These are phyloP conservation scores for Oncorhynchus clarkii DNA, from an alignment of 2,113 vertebrate genomes.

Conservation along the genomic window DNA sequence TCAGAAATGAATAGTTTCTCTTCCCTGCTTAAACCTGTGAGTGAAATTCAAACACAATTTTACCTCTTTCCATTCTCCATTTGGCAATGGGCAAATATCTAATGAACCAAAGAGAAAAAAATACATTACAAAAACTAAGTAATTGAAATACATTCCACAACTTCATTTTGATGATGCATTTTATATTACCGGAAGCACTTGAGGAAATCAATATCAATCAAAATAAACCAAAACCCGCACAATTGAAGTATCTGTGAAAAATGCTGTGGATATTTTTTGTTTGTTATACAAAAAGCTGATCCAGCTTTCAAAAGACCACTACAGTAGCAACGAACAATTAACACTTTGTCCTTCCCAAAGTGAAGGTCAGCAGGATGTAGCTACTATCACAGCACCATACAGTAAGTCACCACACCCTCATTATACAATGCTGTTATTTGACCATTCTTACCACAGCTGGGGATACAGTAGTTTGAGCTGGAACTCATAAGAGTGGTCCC, in stretches of 20 bases:
- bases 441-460: constrained; percentile 67
- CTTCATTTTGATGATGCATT: no score
- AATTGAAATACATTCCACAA: no score
- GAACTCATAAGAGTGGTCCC: constrained; percentile 54
- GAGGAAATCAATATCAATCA: no score
- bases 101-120: background rate
- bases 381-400: background rate
- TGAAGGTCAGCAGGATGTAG: background rate
- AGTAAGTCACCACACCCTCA: background rate
- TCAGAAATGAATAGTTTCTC: no score
- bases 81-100: constrained; percentile 52
- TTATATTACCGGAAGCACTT: no score
- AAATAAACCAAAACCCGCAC: background rate
- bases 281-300: no score
- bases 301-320: no score
- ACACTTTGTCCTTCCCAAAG: background rate
- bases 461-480: constrained; percentile 59
- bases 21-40: no score
- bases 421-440: background rate
- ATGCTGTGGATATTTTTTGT: background rate
- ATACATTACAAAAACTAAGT: no score
- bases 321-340: background rate
- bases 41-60: background rate
- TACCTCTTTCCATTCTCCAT: constrained; percentile 49
- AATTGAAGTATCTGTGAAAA: background rate